phyloP scores from a whole-genome alignment of 2,888 invertebrate genomes.

The Bombylius discolor region DNA sequence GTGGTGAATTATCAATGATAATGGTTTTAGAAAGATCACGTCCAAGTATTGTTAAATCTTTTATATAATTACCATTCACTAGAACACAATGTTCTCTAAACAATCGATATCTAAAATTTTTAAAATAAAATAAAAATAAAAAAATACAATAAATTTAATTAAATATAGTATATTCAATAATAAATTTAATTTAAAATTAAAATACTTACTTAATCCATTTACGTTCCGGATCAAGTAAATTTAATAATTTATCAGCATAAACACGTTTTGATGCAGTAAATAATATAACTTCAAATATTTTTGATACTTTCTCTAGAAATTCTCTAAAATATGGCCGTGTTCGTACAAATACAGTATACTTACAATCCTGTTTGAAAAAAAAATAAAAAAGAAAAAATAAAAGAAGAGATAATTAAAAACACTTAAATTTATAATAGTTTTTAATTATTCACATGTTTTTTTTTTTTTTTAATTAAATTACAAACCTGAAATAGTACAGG shows the following conservation, averaged over 20 bases:
- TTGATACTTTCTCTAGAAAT: constrained; percentile 79
- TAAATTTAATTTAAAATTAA: constrained; percentile 8
- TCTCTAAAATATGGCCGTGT: constrained; percentile 84
- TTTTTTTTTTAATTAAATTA: too few relatives aligned
- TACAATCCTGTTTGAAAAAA: constrained; percentile 64
- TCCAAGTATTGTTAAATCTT: constrained; percentile 85
- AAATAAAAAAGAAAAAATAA: not conserved
- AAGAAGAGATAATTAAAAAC: not conserved
- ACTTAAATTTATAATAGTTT: not conserved
- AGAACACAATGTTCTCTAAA: constrained; percentile 93
- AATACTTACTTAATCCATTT: constrained; percentile 52
- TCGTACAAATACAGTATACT: constrained; percentile 75
- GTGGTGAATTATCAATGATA: constrained; percentile 79
- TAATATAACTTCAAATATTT: constrained; percentile 80
- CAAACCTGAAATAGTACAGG: constrained; percentile 70
- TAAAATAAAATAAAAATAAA: constrained; percentile 5
- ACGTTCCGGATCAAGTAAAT: constrained; percentile 78
- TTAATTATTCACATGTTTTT: too few relatives aligned
- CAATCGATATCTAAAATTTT: constrained; percentile 46
- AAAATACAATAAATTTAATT: not conserved
- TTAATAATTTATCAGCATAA: constrained; percentile 85
- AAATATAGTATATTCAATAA: not conserved
- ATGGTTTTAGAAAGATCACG: constrained; percentile 79
- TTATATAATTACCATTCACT: constrained; percentile 92
- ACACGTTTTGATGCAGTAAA: constrained; percentile 94